Evolutionary conservation across 2,888 invertebrate species (phyloP).

Genomic region (Drosophila seclusa): DNA sequence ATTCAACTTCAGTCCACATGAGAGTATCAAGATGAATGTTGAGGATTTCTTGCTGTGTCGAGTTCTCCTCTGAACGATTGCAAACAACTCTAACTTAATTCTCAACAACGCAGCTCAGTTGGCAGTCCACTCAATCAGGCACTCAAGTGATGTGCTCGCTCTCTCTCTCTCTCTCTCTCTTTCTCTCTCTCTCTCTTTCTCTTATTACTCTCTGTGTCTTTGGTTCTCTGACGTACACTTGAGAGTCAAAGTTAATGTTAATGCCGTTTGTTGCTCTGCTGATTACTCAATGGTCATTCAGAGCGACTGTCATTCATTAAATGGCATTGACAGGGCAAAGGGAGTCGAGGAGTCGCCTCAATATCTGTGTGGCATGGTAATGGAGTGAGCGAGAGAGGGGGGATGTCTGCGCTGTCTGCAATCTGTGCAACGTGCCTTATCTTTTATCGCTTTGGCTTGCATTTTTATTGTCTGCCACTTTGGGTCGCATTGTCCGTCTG

Average conservation of each 20-base stretch:
- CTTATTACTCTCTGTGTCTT: conserved; percentile 1
- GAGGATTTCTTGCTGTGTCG: conserved; percentile 2
- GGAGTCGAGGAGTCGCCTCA: neutral
- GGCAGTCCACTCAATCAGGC: conserved; percentile 70
- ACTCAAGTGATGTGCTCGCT: conserved; percentile 34
- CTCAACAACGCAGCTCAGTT: conserved; percentile 45
- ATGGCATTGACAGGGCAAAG: conserved; percentile 44
- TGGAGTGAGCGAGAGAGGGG: neutral
- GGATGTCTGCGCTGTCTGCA: conserved; percentile 21
- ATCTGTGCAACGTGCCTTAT: conserved; percentile 76
- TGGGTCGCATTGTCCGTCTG: conserved; percentile 59
- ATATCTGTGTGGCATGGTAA: neutral
- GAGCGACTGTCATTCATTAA: conserved; percentile 67
- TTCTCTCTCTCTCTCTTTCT: conserved; percentile 1
- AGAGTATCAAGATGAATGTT: conserved; percentile 14
- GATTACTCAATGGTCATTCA: conserved; percentile 71
- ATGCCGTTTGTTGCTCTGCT: conserved; percentile 55
- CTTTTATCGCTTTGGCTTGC: conserved; percentile 73
- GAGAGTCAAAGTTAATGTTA: conserved; percentile 53
- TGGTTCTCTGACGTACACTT: conserved; percentile 38
- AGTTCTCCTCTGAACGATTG: conserved; percentile 18
- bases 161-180: neutral
- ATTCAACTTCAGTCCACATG: conserved; percentile 14
- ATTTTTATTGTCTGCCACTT: conserved; percentile 76
- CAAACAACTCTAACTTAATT: conserved; percentile 23